A percentile compares a stretch with the other conserved stretches of the same genome.
phyloP scores from a whole-genome alignment of 2,888 invertebrate genomes.

The Parnassius smintheus region DNA sequence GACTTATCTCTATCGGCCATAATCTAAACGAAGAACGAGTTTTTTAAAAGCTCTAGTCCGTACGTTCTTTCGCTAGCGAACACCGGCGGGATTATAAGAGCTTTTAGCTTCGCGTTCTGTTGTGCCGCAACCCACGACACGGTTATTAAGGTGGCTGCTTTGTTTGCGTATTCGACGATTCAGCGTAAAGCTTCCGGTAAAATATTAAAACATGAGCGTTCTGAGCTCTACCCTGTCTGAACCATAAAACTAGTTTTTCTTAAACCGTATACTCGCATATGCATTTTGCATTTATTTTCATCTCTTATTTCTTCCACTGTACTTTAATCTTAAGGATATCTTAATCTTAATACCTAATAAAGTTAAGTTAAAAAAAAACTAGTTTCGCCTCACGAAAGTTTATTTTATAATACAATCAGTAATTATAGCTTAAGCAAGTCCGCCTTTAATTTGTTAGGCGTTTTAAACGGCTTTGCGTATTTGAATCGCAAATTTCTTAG shows the following conservation, averaged over 20 bases:
- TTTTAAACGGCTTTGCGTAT: slow-evolving; percentile 80
- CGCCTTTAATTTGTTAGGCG: slow-evolving; percentile 80
- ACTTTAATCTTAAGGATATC: neutral
- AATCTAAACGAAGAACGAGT: slow-evolving; percentile 63
- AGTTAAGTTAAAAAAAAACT: neutral
- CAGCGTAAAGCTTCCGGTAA: slow-evolving; percentile 62
- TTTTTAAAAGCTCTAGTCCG: slow-evolving; percentile 54
- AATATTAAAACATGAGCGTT: slow-evolving; percentile 69
- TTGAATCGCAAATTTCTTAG: slow-evolving; percentile 81
- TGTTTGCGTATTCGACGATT: slow-evolving; percentile 70
- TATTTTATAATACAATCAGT: slow-evolving; percentile 77
- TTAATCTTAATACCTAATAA: neutral
- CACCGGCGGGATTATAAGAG: slow-evolving; percentile 65
- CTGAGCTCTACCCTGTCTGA: slow-evolving; percentile 44
- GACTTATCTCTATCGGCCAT: slow-evolving; percentile 63
- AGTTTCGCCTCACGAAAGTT: slow-evolving; percentile 38
- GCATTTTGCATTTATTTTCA: slow-evolving; percentile 26
- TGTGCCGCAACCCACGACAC: slow-evolving; percentile 50
- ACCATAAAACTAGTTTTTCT: slow-evolving; percentile 34
- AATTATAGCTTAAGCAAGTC: slow-evolving; percentile 79
- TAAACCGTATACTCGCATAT: slow-evolving; percentile 4
- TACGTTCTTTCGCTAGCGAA: slow-evolving; percentile 46
- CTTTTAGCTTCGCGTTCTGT: slow-evolving; percentile 57
- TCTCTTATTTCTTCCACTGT: slow-evolving; percentile 13
- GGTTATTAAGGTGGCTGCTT: slow-evolving; percentile 69